These are phyloP conservation scores for Drosophila basisetae DNA, from an alignment of 2,888 invertebrate species.

Conservation along the genomic window DNA sequence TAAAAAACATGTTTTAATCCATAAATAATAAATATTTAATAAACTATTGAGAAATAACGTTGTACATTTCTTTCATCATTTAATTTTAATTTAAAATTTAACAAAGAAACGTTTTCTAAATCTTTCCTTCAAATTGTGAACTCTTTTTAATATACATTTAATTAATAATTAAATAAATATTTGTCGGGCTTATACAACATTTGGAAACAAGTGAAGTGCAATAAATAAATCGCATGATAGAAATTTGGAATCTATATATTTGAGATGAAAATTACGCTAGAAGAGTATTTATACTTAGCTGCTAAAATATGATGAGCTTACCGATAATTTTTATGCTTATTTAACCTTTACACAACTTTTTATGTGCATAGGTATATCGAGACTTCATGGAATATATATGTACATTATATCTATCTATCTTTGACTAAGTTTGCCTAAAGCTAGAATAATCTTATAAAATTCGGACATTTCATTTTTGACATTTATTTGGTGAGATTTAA, in stretches of 20 bases:
- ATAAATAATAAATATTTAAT: not conserved
- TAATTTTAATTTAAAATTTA: not conserved
- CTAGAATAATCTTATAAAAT: not conserved
- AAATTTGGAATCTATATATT: no score
- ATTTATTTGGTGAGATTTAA: constrained; percentile 3
- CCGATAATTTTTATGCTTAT: not conserved
- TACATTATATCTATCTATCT: not conserved
- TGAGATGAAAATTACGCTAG: no score
- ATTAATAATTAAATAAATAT: no score
- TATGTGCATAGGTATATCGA: not conserved
- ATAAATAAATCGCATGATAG: no score
- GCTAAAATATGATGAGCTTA: no score
- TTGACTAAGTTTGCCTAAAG: not conserved
- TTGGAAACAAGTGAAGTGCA: no score
- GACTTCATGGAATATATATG: not conserved
- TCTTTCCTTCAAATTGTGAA: not conserved
- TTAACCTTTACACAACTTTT: not conserved
- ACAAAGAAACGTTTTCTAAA: not conserved
- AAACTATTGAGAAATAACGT: not conserved
- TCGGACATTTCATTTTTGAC: not conserved
- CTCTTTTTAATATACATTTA: no score
- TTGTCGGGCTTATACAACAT: no score
- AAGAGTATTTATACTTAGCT: no score
- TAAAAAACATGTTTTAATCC: not conserved
- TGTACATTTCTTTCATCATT: not conserved